Evolutionary conservation across 2,113 vertebrate species (phyloP).

Genomic region (Brachyhypopomus occidentalis): DNA sequence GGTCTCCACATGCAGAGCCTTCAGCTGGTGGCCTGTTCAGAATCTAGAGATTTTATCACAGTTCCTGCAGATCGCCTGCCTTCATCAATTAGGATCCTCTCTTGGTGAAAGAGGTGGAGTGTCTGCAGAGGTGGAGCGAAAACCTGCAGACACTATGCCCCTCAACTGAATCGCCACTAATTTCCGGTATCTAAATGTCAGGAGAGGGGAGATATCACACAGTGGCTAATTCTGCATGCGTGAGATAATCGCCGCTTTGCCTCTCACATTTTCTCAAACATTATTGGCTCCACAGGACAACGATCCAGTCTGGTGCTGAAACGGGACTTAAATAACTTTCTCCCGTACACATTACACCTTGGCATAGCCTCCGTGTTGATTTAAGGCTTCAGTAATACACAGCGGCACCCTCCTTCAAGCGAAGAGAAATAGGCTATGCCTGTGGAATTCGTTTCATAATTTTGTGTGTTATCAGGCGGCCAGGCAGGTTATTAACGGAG

Average conservation of each 20-base stretch:
- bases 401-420: constrained; percentile 25
- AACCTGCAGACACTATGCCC: too few species aligned
- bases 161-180: too few species aligned
- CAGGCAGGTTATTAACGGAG: constrained; percentile 26
- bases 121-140: too few species aligned
- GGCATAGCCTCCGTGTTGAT: constrained; percentile 15
- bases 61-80: too few species aligned
- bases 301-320: constrained; percentile 18
- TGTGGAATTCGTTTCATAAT: constrained; percentile 28
- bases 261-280: constrained; percentile 19
- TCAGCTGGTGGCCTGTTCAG: too few species aligned
- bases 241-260: constrained; percentile 43
- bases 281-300: constrained; percentile 25
- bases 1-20: too few species aligned
- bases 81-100: too few species aligned
- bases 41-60: too few species aligned
- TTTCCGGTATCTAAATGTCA: too few species aligned
- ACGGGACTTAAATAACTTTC: background rate
- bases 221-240: constrained; percentile 34
- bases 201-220: constrained; percentile 26
- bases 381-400: constrained; percentile 6
- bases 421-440: background rate
- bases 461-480: constrained; percentile 32
- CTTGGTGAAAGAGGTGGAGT: too few species aligned
- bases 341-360: constrained; percentile 3